Conservation (phyloP, 2,113 vertebrate species). For the Spilogale gracilis region DNA sequence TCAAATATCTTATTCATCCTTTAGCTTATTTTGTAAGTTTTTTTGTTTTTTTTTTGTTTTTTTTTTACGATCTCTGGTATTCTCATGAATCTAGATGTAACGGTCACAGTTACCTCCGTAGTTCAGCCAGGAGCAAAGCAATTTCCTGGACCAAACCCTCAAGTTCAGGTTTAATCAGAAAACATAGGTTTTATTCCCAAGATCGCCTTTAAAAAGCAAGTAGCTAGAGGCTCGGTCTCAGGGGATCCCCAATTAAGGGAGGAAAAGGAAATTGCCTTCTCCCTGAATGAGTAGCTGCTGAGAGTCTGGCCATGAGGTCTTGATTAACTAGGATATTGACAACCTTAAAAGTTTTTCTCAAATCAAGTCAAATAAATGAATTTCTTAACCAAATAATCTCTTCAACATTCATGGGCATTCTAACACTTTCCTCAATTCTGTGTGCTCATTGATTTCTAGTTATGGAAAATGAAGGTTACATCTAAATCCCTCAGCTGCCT, state of each 20-base stretch:
- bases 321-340: slow-evolving; percentile 14
- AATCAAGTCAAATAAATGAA: slow-evolving; percentile 50
- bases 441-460: slow-evolving; percentile 50
- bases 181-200: slow-evolving; percentile 34
- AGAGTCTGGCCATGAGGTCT: neutral
- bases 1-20: slow-evolving; percentile 36
- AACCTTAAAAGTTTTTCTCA: slow-evolving; percentile 36
- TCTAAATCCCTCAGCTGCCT: neutral
- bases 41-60: neutral
- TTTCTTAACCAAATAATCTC: slow-evolving; percentile 32
- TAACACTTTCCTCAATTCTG: slow-evolving; percentile 24
- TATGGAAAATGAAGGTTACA: slow-evolving; percentile 42
- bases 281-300: neutral
- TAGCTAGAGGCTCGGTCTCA: slow-evolving; percentile 18
- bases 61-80: neutral
- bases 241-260: neutral
- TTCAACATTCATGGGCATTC: slow-evolving; percentile 36
- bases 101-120: neutral
- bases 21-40: neutral
- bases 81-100: slow-evolving; percentile 55
- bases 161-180: slow-evolving; percentile 59
- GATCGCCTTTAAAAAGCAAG: slow-evolving; percentile 36
- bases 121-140: slow-evolving; percentile 47
- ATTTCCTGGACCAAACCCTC: slow-evolving; percentile 56
- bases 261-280: slow-evolving; percentile 38